These are phyloP conservation scores for Smutsia temminckii DNA, from an alignment of 2,797 vertebrate genomes.

Conservation along the genomic window DNA sequence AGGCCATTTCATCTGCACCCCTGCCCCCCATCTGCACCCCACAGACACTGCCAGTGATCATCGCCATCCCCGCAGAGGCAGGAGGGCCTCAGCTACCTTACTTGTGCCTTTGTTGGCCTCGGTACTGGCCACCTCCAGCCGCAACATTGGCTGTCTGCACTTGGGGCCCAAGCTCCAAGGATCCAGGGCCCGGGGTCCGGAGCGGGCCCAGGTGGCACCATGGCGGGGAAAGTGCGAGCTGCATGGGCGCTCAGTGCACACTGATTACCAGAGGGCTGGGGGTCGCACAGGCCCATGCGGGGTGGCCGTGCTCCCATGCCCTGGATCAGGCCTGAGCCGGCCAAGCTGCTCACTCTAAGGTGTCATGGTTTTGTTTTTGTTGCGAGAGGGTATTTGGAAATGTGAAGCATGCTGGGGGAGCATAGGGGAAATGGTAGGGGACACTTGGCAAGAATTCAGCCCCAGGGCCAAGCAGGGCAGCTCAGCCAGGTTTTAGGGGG, in stretches of 20 bases:
- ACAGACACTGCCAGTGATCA: accelerated
- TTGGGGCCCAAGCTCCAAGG: too few species aligned
- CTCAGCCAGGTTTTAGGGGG: neutral
- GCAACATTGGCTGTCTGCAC: neutral
- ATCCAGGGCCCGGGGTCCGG: neutral
- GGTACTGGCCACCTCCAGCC: neutral
- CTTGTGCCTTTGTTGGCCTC: neutral
- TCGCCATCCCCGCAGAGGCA: accelerated
- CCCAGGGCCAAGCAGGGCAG: neutral
- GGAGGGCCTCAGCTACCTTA: neutral
- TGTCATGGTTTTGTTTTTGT: neutral
- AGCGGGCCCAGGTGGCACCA: neutral
- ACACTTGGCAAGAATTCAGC: neutral
- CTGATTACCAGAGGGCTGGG: accelerated
- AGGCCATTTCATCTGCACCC: neutral
- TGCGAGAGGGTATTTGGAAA: neutral
- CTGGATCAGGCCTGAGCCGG: neutral
- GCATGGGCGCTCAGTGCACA: accelerated
- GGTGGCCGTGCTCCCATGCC: neutral
- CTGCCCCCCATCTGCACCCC: neutral
- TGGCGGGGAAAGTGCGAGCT: neutral
- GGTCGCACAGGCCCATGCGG: accelerated
- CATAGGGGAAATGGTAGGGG: neutral
- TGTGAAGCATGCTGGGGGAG: accelerated
- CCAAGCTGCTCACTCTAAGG: neutral